Evolutionary conservation across 2,888 invertebrate species (phyloP), one percentile per base, ranked within the genome.

Genomic region (Heliconius charithonia): DNA sequence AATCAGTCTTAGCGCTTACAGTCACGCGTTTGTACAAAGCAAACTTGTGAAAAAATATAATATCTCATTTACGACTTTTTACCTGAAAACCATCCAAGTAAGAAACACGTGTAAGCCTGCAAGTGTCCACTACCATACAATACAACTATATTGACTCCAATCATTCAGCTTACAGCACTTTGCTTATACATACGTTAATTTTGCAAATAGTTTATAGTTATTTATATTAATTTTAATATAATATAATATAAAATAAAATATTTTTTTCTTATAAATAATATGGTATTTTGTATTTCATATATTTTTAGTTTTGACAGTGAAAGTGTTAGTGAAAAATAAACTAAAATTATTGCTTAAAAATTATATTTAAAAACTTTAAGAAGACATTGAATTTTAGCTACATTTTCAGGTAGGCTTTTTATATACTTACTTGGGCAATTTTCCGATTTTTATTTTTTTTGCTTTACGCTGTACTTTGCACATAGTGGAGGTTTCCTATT

Each of bases 121-220:
- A 13, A 69, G 16, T 37, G 22, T 25, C 41, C 67, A 10, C 25
- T 7, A 16, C 69, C 16, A 7, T 16, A 69, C 25, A 69, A 69
- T 69, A 45, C 25, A 45, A 69, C 45, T 69, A 45, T 16, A 25
- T 25, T 67, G 25, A 2, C 41, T 16, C 16, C 13, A 69, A 69
- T 69, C 69, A 69, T 69, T 69, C 45, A 45, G 37, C 16, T 45
- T 69, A 19, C 25, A 69, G 41, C 69, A 69, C 25, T 69, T 45
- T 25, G 16, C 16, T n/a, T 32, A 69, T 16, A 41, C 69, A 25
- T 45, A 69, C 69, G 41, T 69, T 45, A 45, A 45, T 25, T 45
- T 69, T 69, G 69, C 41, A 69, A 27, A 25, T 45, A 45, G 25
- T 41, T 69, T 27, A 37, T 37, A 16, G 27, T 69, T 69, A 66